Evolutionary conservation across 2,797 vertebrate species (phyloP), one percentile per base, ranked within the genome.

Genomic region (Xiphorhynchus erythropygius): DNA sequence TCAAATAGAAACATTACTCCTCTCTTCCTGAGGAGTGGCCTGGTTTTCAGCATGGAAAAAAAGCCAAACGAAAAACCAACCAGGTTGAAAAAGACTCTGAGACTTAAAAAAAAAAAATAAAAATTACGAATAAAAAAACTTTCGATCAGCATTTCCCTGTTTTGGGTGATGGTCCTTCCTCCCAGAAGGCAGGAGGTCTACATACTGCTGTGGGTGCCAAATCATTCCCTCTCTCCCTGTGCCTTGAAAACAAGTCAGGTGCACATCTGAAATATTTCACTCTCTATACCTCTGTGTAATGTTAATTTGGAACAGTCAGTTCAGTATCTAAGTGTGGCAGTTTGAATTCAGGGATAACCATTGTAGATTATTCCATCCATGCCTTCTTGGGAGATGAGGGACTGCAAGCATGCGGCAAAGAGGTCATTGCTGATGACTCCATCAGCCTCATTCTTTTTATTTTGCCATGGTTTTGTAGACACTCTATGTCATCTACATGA

Each of bases 11-110:
- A 59, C 19, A 62, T 79, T 65, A 73, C 33, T 83, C 9, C 49
- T 68, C 78, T 78, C 39, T 88, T 87, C 50, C 42, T 67, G 39
- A 69, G 62, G 21, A 90, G 13, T 30, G 77, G 56, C 60, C 32
- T 67, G 13, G 10, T 82, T 89, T 94, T 75, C 50, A 76, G 60
- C 16, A 23, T 56, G 56, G 49, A 74, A 88, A 77, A 56, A n/a
- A 17, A 7, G 44, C 44, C 44, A 49, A 50, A 13, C 18, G 8
- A 32, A 32, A 19, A 55, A 55, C 13, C 24, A 52, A 30, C 5
- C 37, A 77, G 37, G 18, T 12, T 64, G 28, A 63, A 75, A 90
- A 88, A 53, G 25, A 53, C 23, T 67, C 62, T 21, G 22, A 28
- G 41, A 24, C 55, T 73, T 22, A 81, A 84, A 89, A 52, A 25